Percentiles rank a stretch among this genome's conserved stretches.
Evolutionary conservation across 2,797 vertebrate genomes (phyloP).

Genomic region (Chiloscyllium punctatum): DNA sequence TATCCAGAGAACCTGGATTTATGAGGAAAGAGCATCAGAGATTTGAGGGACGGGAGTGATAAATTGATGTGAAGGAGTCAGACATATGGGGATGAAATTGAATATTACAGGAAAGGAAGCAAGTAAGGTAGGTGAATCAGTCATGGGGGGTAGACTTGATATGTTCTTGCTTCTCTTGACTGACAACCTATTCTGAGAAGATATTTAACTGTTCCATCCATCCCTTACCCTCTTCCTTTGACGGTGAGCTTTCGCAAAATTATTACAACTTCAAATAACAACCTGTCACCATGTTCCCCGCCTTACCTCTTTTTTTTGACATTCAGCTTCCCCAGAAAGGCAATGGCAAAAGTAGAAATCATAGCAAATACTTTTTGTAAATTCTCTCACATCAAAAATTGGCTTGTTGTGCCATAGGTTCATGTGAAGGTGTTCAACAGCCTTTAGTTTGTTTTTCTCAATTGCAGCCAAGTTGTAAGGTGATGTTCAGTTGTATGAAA

Average conservation of each 20-base stretch:
- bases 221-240: background rate
- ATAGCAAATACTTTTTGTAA: background rate
- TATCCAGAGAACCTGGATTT: too few species aligned
- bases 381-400: background rate
- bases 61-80: background rate
- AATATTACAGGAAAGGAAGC: too few species aligned
- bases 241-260: background rate
- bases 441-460: background rate
- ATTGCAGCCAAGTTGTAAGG: background rate
- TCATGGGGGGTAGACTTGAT: background rate
- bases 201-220: background rate
- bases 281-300: background rate
- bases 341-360: background rate
- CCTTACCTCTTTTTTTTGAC: background rate
- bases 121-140: background rate
- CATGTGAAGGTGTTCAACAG: background rate
- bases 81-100: background rate
- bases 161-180: background rate
- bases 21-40: background rate
- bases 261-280: slow-evolving; percentile 46
- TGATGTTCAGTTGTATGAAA: slow-evolving; percentile 30
- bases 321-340: background rate
- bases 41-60: background rate
- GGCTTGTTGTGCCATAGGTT: background rate
- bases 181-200: background rate